Percentiles rank a stretch among this genome's conserved stretches.
Evolutionary conservation across 2,113 vertebrate species (phyloP).

Genomic region (Donacobius atricapilla): DNA sequence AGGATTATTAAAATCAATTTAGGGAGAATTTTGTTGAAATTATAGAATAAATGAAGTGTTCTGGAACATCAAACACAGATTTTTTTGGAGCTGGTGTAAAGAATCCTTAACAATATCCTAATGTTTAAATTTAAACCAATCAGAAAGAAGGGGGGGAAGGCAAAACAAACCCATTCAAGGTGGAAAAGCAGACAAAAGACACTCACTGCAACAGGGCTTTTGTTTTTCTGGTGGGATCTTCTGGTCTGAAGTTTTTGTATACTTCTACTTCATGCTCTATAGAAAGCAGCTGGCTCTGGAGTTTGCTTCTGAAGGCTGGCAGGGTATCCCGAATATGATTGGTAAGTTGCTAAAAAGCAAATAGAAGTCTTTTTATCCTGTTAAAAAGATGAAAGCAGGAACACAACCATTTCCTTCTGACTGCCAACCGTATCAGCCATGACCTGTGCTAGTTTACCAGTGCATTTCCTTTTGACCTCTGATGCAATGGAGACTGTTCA

Average conservation of each 20-base stretch:
- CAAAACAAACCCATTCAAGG: background rate
- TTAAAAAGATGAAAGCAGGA: constrained; percentile 10
- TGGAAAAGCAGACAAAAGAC: background rate
- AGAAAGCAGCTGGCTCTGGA: constrained; percentile 82
- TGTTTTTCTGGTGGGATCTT: constrained; percentile 85
- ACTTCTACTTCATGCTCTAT: constrained; percentile 87
- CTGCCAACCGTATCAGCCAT: background rate
- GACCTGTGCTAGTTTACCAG: background rate
- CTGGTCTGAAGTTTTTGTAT: constrained; percentile 80
- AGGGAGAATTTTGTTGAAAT: background rate
- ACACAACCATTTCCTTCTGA: background rate
- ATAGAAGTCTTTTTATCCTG: background rate
- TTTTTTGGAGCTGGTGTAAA: background rate
- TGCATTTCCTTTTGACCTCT: background rate
- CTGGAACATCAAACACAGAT: background rate
- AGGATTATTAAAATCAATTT: background rate
- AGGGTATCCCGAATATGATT: constrained; percentile 90
- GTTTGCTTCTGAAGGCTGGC: constrained; percentile 82
- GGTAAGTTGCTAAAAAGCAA: constrained; percentile 85
- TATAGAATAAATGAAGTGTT: background rate
- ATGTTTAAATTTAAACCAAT: background rate
- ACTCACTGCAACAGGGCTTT: constrained; percentile 90
- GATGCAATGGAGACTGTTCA: background rate
- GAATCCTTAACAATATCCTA: background rate
- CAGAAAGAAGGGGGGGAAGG: background rate